Conservation (phyloP, 2,797 vertebrate genomes). For the Sebastes kiyomatsui region DNA sequence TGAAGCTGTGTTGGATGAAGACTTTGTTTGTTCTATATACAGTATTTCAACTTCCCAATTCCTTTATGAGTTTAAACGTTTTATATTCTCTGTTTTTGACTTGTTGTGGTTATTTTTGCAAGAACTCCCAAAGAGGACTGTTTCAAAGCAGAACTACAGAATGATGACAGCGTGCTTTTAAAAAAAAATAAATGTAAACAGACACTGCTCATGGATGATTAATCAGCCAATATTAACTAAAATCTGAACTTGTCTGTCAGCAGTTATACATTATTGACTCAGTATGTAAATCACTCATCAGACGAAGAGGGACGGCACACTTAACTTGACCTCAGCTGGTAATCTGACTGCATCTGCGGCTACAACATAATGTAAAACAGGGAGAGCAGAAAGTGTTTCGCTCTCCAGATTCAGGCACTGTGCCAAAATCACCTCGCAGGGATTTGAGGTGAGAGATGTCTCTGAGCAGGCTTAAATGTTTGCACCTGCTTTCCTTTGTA, state of each 20-base stretch:
- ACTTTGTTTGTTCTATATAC: neutral
- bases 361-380: slow-evolving; percentile 9
- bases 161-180: neutral
- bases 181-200: neutral
- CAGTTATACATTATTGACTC: neutral
- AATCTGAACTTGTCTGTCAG: neutral
- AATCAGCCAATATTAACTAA: neutral
- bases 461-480: slow-evolving; percentile 37
- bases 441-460: slow-evolving; percentile 20
- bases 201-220: neutral
- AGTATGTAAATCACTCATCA: neutral
- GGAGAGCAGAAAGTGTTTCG: slow-evolving; percentile 19
- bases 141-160: neutral
- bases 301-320: neutral
- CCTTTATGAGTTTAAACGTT: neutral
- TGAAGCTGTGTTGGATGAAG: neutral
- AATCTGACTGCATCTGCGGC: slow-evolving; percentile 15
- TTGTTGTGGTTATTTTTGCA: neutral
- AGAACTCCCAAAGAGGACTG: neutral
- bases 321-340: neutral
- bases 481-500: slow-evolving; percentile 53
- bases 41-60: neutral
- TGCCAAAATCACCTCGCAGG: slow-evolving; percentile 14
- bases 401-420: slow-evolving; percentile 1
- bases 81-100: neutral